phyloP scores from a whole-genome alignment of 2,797 vertebrate species.

The Cephalopachus bancanus region DNA sequence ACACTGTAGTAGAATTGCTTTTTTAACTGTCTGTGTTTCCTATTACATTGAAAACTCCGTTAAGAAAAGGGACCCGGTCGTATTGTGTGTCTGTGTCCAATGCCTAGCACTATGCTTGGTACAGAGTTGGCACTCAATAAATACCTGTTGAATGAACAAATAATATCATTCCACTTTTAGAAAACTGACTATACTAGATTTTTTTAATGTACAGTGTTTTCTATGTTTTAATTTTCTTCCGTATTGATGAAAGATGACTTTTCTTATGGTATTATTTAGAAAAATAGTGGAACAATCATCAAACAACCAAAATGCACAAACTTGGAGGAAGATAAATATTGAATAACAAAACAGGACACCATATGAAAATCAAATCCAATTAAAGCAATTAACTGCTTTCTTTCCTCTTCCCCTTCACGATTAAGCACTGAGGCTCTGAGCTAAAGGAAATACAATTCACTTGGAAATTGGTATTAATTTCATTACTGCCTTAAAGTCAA shows the following conservation, averaged over 20 bases:
- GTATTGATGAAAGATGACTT: constrained; percentile 25
- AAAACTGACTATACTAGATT: constrained; percentile 10
- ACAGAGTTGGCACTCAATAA: background rate
- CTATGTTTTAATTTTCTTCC: constrained; percentile 29
- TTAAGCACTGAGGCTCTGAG: background rate
- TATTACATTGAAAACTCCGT: background rate
- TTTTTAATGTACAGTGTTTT: background rate
- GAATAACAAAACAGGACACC: background rate
- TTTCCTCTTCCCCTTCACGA: background rate
- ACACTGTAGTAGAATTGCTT: background rate
- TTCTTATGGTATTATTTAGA: constrained; percentile 35
- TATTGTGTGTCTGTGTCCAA: background rate
- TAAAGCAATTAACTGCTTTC: background rate
- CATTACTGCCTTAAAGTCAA: constrained; percentile 59
- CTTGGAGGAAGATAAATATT: constrained; percentile 6
- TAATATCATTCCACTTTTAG: constrained; percentile 1
- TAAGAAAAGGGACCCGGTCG: background rate
- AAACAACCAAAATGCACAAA: background rate
- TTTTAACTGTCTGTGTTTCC: background rate
- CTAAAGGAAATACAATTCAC: constrained; percentile 27
- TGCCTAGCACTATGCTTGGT: background rate
- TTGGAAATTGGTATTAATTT: constrained; percentile 52
- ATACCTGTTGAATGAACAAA: background rate
- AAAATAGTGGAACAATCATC: constrained; percentile 14
- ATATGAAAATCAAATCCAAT: constrained; percentile 47